Base-by-base conservation (phyloP, 2,797 vertebrate species). In the Pseudopleuronectes americanus region DNA sequence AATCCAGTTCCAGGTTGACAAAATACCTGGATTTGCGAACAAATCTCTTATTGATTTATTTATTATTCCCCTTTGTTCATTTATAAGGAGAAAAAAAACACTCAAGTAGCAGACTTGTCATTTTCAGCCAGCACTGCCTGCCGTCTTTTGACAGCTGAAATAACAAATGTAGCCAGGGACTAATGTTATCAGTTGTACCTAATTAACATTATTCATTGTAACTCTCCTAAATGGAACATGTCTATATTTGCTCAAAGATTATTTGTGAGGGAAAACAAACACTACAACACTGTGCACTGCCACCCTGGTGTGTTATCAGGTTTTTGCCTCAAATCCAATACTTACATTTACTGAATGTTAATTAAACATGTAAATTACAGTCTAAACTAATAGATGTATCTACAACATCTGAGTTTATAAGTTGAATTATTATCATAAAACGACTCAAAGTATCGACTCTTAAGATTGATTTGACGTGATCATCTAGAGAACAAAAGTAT, bases 1-100 rank as follows among this genome's bases (percentile, higher is more conserved):
- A 22, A 59, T 33, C 47, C 38, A 53, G 7, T 51, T 67, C 4
- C 16, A 49, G 26, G 12, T 36, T 77, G 57, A 52, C 33, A 57
- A 59, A 73, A 67, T 23, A 3, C 6, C 36, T 5, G 0, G 2
- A 57, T 51, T 24, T 38, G 4, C 13, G 8, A 51, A 43, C 9
- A 61, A 13, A 54, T 26, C 6, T 2, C 1, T 48, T 19, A 28
- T 17, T n/a, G 5, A 22, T 6, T 48, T 49, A 14, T 52, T 73
- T 74, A 60, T 0, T 5, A 1, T 17, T 56, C 3, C 19, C n/a
- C 12, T 54, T 21, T 51, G 23, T 56, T 31, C 13, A 41, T 28
- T 47, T 41, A 4, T 10, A 43, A 24, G 60, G 10, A 17, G 4
- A 48, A 24, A 28, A 8, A 43, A 43, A 43, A 12, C 17, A 45